Conservation (phyloP, 2,888 invertebrate genomes). For the Agrochola lychnidis region DNA sequence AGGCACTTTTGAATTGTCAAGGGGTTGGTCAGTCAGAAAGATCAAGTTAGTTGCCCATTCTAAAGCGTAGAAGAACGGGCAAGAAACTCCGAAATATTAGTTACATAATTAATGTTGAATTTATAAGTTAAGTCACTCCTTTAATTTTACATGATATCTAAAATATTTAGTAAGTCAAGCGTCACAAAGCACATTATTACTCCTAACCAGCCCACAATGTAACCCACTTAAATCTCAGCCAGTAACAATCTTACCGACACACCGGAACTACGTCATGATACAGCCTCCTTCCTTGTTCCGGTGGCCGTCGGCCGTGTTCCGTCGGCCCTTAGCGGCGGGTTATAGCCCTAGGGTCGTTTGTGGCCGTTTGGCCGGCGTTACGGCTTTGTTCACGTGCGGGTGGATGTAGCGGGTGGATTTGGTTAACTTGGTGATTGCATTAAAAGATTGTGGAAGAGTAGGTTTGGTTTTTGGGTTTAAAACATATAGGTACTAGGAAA, state of each 20-base stretch:
- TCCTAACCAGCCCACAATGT: neutral
- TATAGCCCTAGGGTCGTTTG: conserved; percentile 80
- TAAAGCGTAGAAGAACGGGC: neutral
- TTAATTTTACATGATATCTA: neutral
- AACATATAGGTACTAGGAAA: neutral
- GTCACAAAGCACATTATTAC: neutral
- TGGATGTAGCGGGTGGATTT: conserved; percentile 1
- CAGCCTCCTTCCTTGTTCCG: conserved; percentile 39
- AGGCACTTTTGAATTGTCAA: too few species aligned
- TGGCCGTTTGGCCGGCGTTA: conserved; percentile 64
- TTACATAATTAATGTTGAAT: neutral
- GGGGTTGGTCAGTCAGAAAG: too few species aligned
- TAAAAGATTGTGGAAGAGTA: neutral
- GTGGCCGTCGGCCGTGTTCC: conserved; percentile 62
- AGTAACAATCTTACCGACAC: conserved; percentile 23
- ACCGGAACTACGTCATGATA: conserved; percentile 36
- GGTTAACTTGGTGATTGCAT: conserved; percentile 29
- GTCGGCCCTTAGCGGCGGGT: conserved; percentile 59
- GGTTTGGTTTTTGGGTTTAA: neutral
- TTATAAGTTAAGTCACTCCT: neutral
- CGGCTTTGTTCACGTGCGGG: conserved; percentile 48
- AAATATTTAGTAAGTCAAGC: neutral
- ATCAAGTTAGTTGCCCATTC: too few species aligned
- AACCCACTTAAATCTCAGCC: conserved; percentile 26
- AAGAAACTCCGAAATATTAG: too few species aligned